These are phyloP conservation scores for Thymelicus acteon DNA, from an alignment of 2,888 invertebrate species.

Conservation along the genomic window DNA sequence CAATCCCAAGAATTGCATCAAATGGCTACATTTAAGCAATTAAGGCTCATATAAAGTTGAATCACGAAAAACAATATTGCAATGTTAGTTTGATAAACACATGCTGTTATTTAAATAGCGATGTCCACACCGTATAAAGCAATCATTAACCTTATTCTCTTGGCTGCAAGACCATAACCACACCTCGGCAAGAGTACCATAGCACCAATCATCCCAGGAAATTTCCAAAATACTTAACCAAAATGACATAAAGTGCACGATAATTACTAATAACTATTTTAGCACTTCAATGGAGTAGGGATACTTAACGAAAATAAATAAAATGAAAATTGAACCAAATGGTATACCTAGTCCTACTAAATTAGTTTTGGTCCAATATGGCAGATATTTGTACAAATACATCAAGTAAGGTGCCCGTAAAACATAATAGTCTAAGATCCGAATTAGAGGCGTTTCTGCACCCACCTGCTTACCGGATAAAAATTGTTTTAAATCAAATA, in stretches of 20 bases:
- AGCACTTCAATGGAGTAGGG: background rate
- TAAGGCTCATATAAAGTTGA: background rate
- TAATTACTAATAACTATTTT: no score
- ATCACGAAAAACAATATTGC: background rate
- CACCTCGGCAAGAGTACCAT: slow-evolving; percentile 37
- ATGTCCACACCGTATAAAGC: slow-evolving; percentile 27
- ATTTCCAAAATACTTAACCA: slow-evolving; percentile 36
- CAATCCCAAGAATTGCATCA: background rate
- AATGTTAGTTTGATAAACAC: slow-evolving; percentile 16
- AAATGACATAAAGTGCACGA: background rate
- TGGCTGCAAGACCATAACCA: slow-evolving; percentile 19
- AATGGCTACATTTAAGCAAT: background rate
- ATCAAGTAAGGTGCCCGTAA: no score
- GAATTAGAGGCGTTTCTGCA: no score
- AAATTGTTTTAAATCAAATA: no score
- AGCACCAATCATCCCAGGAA: slow-evolving; percentile 38
- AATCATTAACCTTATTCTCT: slow-evolving; percentile 6
- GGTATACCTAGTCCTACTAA: no score
- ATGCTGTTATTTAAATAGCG: slow-evolving; percentile 29
- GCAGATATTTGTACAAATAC: no score
- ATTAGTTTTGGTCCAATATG: no score
- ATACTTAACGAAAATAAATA: background rate
- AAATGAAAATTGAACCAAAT: background rate
- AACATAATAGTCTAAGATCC: background rate
- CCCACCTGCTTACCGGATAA: no score